Percentiles rank a stretch among this genome's conserved stretches.
These are phyloP conservation scores for Rallus crepitans DNA, from an alignment of 2,797 vertebrate genomes.

Conservation along the genomic window DNA sequence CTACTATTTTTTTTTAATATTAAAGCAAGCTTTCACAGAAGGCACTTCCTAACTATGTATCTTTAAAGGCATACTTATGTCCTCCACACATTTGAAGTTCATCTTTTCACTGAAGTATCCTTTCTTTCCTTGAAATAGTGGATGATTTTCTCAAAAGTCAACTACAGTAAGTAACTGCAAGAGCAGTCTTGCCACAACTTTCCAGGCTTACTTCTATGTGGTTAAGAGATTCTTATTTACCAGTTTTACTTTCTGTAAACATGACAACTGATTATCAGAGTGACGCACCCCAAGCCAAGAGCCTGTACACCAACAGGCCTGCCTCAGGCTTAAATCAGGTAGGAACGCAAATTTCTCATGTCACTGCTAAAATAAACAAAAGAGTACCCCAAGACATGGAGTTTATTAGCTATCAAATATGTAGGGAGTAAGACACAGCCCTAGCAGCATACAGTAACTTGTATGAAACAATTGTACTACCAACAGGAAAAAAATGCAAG, in stretches of 20 bases:
- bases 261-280: rapidly evolving
- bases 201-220: not conserved
- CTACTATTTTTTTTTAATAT: not conserved
- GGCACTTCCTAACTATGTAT: not conserved
- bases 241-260: not conserved
- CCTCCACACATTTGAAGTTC: not conserved
- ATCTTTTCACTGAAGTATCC: not conserved
- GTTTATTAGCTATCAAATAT: not conserved
- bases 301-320: rapidly evolving
- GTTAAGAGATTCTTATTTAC: not conserved
- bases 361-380: not conserved
- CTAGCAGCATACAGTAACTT: not conserved
- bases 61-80: not conserved
- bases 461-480: not conserved
- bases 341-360: not conserved
- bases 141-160: not conserved
- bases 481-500: not conserved
- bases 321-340: not conserved
- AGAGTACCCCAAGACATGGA: not conserved
- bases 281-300: not conserved
- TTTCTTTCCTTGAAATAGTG: not conserved
- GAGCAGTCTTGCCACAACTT: not conserved
- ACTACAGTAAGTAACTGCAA: not conserved
- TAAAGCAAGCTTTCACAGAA: not conserved
- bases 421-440: not conserved